Conservation (phyloP, 2,113 vertebrate species). For the Chroicocephalus ridibundus region DNA sequence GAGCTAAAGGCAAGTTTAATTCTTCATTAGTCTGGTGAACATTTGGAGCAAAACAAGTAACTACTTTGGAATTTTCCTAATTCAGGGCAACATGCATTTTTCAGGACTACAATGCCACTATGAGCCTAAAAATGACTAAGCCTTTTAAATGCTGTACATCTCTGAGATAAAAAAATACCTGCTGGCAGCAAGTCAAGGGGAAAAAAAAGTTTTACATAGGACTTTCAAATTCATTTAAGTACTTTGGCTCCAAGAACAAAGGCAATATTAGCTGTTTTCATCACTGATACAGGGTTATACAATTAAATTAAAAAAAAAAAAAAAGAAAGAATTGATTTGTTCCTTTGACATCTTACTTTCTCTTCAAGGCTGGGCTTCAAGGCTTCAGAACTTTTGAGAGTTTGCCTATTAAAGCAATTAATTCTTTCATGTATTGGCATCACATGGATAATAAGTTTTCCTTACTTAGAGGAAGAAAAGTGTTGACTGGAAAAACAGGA, state of each 20-base stretch:
- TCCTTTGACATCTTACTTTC: not conserved
- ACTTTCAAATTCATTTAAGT: slow-evolving; percentile 11
- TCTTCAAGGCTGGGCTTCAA: not conserved
- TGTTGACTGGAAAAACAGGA: not conserved
- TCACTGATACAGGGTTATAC: not conserved
- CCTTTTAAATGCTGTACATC: slow-evolving; percentile 5
- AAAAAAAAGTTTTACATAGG: not conserved
- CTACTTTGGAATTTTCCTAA: not conserved
- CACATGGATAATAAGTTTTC: not conserved
- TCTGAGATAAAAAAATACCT: slow-evolving; percentile 20
- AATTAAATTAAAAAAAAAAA: not conserved
- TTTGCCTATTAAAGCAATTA: not conserved
- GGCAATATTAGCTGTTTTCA: slow-evolving; percentile 4
- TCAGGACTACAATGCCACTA: not conserved
- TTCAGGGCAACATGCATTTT: not conserved
- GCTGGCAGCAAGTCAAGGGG: not conserved
- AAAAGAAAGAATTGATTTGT: not conserved
- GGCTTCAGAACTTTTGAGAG: not conserved
- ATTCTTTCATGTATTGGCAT: not conserved
- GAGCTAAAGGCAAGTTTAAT: not conserved
- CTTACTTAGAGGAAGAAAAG: not conserved
- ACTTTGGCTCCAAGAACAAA: slow-evolving; percentile 15
- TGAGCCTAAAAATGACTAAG: not conserved
- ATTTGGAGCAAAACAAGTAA: not conserved
- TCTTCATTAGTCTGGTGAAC: not conserved